Conservation (phyloP, 2,888 invertebrate genomes). For the Dione vanillae region DNA sequence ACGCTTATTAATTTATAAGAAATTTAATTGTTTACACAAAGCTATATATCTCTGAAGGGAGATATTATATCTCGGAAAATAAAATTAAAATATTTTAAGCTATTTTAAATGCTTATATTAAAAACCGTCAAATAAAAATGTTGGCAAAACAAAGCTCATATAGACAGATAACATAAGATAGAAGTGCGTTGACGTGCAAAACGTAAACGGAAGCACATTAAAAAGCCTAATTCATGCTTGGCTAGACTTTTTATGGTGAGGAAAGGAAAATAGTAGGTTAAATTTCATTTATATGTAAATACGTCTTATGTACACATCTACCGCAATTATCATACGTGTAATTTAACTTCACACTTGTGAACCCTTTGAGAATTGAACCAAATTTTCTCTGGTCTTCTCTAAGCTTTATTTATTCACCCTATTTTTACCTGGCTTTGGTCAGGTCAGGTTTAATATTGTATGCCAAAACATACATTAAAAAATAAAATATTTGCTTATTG, state of each 20-base stretch:
- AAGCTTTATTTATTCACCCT: neutral
- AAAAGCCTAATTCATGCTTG: conserved; percentile 3
- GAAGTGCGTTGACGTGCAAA: neutral
- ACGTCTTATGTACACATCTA: neutral
- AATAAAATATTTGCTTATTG: too few relatives aligned
- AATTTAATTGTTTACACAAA: too few relatives aligned
- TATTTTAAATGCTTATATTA: too few relatives aligned
- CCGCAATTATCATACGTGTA: conserved; percentile 13
- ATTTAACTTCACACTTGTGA: neutral
- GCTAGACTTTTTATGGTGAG: conserved; percentile 1
- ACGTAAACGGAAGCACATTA: neutral
- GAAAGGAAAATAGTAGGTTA: neutral
- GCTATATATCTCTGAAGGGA: too few relatives aligned
- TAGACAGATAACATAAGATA: neutral
- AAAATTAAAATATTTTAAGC: too few relatives aligned
- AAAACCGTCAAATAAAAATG: neutral
- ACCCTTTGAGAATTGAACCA: conserved; percentile 9
- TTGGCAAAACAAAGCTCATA: neutral
- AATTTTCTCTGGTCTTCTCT: neutral
- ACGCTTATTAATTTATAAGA: too few relatives aligned
- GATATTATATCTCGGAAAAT: too few relatives aligned
- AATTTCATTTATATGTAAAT: conserved; percentile 17
- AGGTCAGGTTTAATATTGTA: too few relatives aligned
- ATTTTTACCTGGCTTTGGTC: neutral
- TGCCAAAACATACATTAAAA: too few relatives aligned